Evolutionary conservation across 2,888 invertebrate species (phyloP), one percentile per base, ranked within the genome.

Genomic region (Atethmia centrago): DNA sequence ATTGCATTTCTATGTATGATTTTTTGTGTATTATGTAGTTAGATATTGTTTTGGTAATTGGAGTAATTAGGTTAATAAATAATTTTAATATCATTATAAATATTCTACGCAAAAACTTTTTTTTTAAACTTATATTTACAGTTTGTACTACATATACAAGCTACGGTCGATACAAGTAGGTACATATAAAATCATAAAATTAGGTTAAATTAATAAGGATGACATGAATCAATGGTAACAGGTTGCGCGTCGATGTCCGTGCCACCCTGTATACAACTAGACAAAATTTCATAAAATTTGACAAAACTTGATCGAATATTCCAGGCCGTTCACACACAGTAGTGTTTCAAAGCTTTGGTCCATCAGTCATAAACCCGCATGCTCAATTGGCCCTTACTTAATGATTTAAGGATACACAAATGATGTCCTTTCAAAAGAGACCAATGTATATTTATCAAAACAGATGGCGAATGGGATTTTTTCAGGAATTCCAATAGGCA

Each of bases 1-100:
- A 67, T 64, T 72, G 59, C 42, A 42, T 67, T 56, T 74, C 49
- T 73, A 12, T 61, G 10, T 55, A 51, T 16, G 5, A 9, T 45
- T 64, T 71, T 65, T 70, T 55, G 49, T 70, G 0, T 14, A 10
- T 3, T 71, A 28, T 62, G 14, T n/a, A 59, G 28, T 74, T 40
- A 40, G 40, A 10, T 40, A 42, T 49, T 61, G 68, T 58, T n/a
- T 69, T n/a, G 12, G 21, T 56, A 68, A 67, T 55, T 47, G 21
- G 5, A 25, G 45, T 66, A 63, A 79, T 69, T 69, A n/a, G 47
- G 53, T 64, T 12, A 10, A 1, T 14, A 25, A 31, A 14, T 0
- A 31, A 42, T 74, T 75, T 31, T 10, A 45, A n/a, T 42, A 51
- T 36, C 1, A 7, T 59, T 25, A 16, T 40, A 21, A 51, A 31